Evolutionary conservation across 2,797 vertebrate genomes (phyloP).

Genomic region (Acipenser oxyrinchus): DNA sequence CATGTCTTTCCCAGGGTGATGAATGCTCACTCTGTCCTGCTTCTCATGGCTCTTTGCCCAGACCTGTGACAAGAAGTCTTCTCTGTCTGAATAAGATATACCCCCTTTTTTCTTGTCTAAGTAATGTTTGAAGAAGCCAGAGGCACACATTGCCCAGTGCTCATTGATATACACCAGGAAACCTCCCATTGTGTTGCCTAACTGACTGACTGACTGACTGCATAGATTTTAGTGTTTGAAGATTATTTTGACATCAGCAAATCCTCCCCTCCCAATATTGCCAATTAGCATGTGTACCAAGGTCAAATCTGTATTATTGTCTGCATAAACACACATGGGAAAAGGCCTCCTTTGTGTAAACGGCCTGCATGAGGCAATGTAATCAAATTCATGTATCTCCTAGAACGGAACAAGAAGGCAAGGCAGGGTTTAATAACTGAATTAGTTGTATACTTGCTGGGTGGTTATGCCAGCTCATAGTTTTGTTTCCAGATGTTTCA

Average conservation of each 20-base stretch:
- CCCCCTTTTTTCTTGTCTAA: background rate
- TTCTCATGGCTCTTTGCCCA: conserved; percentile 10
- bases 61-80: background rate
- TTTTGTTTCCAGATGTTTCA: background rate
- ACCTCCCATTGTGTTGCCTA: background rate
- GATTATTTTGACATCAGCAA: background rate
- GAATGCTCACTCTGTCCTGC: background rate
- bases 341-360: background rate
- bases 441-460: background rate
- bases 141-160: background rate
- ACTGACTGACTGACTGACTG: background rate
- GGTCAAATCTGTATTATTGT: background rate
- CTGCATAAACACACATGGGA: conserved; percentile 2
- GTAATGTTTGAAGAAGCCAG: conserved; percentile 3
- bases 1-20: conserved; percentile 3
- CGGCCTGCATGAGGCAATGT: background rate
- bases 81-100: conserved; percentile 1
- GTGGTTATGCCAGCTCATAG: background rate
- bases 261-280: background rate
- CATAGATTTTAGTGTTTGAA: conserved; percentile 1
- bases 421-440: background rate
- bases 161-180: conserved; percentile 1
- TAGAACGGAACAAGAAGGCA: background rate
- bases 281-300: background rate
- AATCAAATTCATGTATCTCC: background rate